Base-by-base conservation (phyloP, 2,797 vertebrate genomes). In the Macropodus opercularis region DNA sequence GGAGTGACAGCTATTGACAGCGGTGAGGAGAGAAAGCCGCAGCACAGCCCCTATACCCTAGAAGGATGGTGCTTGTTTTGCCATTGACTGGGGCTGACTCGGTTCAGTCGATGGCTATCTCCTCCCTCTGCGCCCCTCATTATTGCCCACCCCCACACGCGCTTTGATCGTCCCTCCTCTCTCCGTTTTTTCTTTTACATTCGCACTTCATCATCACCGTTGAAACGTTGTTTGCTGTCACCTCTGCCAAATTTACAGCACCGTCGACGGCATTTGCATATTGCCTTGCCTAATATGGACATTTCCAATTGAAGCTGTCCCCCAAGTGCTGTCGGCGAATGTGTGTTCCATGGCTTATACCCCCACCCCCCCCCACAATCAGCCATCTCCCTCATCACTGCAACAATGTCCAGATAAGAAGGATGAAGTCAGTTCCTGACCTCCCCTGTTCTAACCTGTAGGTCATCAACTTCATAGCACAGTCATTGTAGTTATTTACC, bases 261-360 rank as follows among this genome's bases (percentile, higher is more conserved):
- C 90, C 87, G 89, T 92, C 92, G 89, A 77, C 72, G 8, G 57
- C 79, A 92, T 93, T 93, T 92, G 91, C 92, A 91, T 93, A 89
- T 89, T 88, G 71, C 90, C 91, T 90, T 89, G 75, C 90, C 91
- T 90, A 92, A 93, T 93, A 92, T 87, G 88, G 89, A 89, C 85
- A 91, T 91, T 92, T 93, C 83, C 91, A 92, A 92, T 92, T 90
- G 90, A 90, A 79, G 81, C 66, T 76, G 84, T 86, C 80, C 64
- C 73, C 79, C 78, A 76, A 39, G 34, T 72, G 86, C 88, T 90
- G 90, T 91, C 92, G 87, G 85, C 82, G 74, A 72, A 75, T 80
- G 75, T 87, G 85, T 14, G 13, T 85, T 89, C 84, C 86, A 79
- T 77, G 56, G 79, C 76, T 84, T 81, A 86, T 86, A 82, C n/a